phyloP scores from a whole-genome alignment of 2,113 vertebrate species.

The Corapipo altera region DNA sequence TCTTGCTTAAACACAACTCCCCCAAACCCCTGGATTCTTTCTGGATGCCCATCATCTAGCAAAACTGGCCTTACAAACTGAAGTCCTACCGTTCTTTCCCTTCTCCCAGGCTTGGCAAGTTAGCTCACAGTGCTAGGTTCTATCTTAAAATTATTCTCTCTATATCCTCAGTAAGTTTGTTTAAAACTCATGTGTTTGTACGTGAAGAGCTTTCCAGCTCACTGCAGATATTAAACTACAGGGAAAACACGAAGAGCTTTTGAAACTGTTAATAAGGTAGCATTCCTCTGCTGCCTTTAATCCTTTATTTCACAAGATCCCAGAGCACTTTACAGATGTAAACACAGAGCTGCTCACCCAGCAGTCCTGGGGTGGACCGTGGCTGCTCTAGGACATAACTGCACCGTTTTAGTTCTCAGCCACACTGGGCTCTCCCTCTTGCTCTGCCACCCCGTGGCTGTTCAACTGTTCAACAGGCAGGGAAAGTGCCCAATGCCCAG shows the following conservation, averaged over 20 bases:
- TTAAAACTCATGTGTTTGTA: background rate
- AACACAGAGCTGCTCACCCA: background rate
- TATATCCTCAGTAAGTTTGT: background rate
- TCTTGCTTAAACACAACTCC: background rate
- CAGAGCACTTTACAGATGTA: background rate
- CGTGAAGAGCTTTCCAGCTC: background rate
- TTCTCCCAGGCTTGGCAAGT: background rate
- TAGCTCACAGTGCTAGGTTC: background rate
- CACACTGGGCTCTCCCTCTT: background rate
- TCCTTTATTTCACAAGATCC: background rate
- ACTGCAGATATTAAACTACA: background rate
- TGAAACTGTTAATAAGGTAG: background rate
- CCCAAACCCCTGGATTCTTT: background rate
- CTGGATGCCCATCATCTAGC: background rate
- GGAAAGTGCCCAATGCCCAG: background rate
- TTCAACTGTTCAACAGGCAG: background rate
- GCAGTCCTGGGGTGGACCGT: background rate
- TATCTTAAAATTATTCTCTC: background rate
- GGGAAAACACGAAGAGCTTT: background rate
- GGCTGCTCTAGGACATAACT: background rate
- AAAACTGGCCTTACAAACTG: background rate
- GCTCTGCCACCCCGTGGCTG: slow-evolving; percentile 7
- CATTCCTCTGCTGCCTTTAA: background rate
- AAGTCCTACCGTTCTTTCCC: background rate
- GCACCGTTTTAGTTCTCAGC: background rate